Evolutionary conservation across 2,113 vertebrate species (phyloP), one percentile per base, ranked within the genome.

Genomic region (Epinephelus moara): DNA sequence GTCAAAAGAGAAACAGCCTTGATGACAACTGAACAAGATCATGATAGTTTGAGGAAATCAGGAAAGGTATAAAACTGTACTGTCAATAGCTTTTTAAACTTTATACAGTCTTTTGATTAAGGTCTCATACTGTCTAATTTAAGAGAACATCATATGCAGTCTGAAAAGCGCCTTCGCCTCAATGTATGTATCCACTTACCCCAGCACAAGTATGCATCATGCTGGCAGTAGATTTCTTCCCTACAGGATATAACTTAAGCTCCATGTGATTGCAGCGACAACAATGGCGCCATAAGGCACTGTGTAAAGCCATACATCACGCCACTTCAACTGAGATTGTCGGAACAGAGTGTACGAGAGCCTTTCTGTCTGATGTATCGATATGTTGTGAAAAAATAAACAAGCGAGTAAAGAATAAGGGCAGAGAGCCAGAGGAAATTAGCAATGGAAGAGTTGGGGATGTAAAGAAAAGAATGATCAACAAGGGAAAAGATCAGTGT

Each of bases 401-500:
- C 0, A 12, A 27, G 53, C 0, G 12, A 73, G 70, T 40, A 15
- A 70, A 59, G 40, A 71, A 62, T 21, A 57, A 80, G 72, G 78
- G 23, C 15, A 63, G 53, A 47, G 50, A 71, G 81, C 52, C n/a
- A 52, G 78, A 56, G 72, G 80, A 85, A 84, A 77, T 63, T 19
- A 82, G 59, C 4, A 2, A 52, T 25, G 52, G 52, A 71, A 50
- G 64, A 12, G 45, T 61, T 64, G n/a, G 23, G 61, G 55, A 60
- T 74, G 33, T 50, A 78, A 53, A 57, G 60, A 49, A 69, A 78
- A 78, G 56, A 85, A 81, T 50, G 62, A 83, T 84, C 73, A 92
- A 71, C 70, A 78, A 69, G 68, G 66, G 74, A 85, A 74, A 73
- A 74, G 77, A 85, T 92, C 82, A 85, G 87, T 72, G 81, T 59